A percentile compares a stretch with the other conserved stretches of the same genome.
Conservation (phyloP, 2,797 vertebrate species). For the Pagetopsis macropterus region DNA sequence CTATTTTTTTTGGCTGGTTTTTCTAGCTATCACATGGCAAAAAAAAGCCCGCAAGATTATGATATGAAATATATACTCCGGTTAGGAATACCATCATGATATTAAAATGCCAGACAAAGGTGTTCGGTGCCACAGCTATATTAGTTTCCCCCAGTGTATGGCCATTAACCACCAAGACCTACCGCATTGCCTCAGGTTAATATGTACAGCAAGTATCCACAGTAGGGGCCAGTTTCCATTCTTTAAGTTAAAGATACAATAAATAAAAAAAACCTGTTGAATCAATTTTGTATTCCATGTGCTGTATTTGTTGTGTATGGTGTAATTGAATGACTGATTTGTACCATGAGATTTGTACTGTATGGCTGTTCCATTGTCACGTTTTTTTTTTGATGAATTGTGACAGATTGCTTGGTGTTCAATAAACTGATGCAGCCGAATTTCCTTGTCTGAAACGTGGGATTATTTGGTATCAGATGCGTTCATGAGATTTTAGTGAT, state of each 20-base stretch:
- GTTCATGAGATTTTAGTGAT: not conserved
- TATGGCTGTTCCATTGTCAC: slow-evolving; percentile 15
- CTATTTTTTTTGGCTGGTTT: not conserved
- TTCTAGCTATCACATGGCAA: not conserved
- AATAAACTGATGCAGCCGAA: slow-evolving; percentile 67
- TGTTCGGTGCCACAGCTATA: slow-evolving; percentile 64
- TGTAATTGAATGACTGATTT: slow-evolving; percentile 67
- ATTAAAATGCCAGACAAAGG: slow-evolving; percentile 28
- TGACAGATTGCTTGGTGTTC: slow-evolving; percentile 31
- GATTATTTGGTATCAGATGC: not conserved
- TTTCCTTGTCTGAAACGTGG: not conserved
- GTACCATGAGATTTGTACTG: slow-evolving; percentile 63
- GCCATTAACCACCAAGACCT: slow-evolving; percentile 39
- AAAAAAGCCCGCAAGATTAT: not conserved
- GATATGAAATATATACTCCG: slow-evolving; percentile 44
- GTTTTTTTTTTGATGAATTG: slow-evolving; percentile 34
- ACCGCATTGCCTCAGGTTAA: slow-evolving; percentile 78
- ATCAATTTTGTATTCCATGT: slow-evolving; percentile 57
- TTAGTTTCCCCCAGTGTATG: slow-evolving; percentile 49
- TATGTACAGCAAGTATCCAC: slow-evolving; percentile 57
- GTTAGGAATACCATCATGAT: slow-evolving; percentile 41
- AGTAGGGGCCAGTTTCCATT: slow-evolving; percentile 36
- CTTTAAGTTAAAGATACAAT: slow-evolving; percentile 31
- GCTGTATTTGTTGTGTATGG: slow-evolving; percentile 59
- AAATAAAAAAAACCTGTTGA: not conserved